phyloP scores from a whole-genome alignment of 1,140 invertebrate species.

The Galleria mellonella region DNA sequence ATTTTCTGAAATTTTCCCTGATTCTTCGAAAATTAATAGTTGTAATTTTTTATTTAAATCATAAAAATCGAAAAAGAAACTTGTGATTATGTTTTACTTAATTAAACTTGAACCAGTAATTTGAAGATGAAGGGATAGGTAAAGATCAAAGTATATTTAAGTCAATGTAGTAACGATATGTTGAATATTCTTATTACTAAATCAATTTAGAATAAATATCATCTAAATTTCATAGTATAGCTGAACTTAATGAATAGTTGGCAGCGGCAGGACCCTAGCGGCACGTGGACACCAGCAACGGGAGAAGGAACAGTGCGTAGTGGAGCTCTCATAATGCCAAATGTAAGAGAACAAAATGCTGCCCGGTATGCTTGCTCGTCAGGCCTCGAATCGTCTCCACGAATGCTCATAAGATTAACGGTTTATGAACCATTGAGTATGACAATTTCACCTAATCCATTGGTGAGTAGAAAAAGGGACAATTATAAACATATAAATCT shows the following conservation, averaged over 20 bases:
- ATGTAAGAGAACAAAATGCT: slow-evolving; percentile 38
- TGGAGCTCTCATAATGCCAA: slow-evolving; percentile 42
- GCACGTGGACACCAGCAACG: slow-evolving; percentile 39
- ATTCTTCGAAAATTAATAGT: too few species aligned
- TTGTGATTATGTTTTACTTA: too few species aligned
- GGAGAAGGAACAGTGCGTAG: slow-evolving; percentile 42
- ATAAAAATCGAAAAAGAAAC: too few species aligned
- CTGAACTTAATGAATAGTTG: slow-evolving; percentile 42
- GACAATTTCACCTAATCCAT: slow-evolving; percentile 46
- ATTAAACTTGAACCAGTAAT: too few species aligned
- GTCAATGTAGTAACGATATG: too few species aligned
- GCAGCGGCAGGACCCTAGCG: slow-evolving; percentile 55
- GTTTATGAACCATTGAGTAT: slow-evolving; percentile 51
- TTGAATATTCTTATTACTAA: too few species aligned
- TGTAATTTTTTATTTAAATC: too few species aligned
- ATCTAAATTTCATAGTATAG: slow-evolving; percentile 8
- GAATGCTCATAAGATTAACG: slow-evolving; percentile 40
- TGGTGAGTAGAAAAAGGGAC: slow-evolving; percentile 32
- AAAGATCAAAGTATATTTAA: too few species aligned
- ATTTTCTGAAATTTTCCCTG: too few species aligned
- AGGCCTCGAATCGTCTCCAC: slow-evolving; percentile 33
- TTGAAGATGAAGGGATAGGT: too few species aligned
- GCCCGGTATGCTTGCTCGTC: slow-evolving; percentile 46
- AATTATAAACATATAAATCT: too few species aligned
- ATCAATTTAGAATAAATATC: too few species aligned